Percentiles rank a stretch among this genome's conserved stretches.
phyloP scores from a whole-genome alignment of 2,797 vertebrate species.

The Thalassophryne amazonica region DNA sequence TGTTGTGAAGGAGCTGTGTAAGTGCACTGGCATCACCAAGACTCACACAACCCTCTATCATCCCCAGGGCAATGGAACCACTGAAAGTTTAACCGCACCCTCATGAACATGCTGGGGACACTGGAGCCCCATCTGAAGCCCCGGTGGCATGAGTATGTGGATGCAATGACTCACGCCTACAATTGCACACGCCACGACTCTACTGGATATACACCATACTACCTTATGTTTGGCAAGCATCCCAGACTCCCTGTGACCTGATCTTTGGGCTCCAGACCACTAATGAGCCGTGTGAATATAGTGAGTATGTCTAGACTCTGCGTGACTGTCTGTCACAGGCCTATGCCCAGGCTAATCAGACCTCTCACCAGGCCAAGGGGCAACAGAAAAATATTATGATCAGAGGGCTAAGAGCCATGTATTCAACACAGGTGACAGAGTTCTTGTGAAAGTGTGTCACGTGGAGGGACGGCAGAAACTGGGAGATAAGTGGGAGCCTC shows the following conservation, averaged over 20 bases:
- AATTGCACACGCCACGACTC: constrained; percentile 36
- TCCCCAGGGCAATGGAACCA: constrained; percentile 31
- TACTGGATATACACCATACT: constrained; percentile 29
- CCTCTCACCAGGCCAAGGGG: not conserved
- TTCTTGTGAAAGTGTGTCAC: constrained; percentile 24
- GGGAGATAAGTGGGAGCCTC: constrained; percentile 13
- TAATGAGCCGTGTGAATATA: too few relatives aligned
- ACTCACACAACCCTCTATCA: constrained; percentile 33
- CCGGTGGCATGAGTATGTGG: constrained; percentile 31
- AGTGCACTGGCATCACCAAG: constrained; percentile 22
- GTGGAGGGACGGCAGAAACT: constrained; percentile 17
- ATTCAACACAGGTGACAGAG: constrained; percentile 2
- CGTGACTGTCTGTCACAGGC: constrained; percentile 18
- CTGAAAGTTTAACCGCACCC: constrained; percentile 4
- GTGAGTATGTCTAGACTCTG: constrained; percentile 20
- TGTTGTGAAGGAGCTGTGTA: constrained; percentile 31
- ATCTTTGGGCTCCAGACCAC: not conserved
- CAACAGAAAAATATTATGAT: constrained; percentile 22
- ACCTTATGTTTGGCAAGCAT: constrained; percentile 29
- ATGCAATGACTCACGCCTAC: constrained; percentile 41
- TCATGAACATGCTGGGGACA: constrained; percentile 41
- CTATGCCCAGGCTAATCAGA: constrained; percentile 9
- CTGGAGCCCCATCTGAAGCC: constrained; percentile 29
- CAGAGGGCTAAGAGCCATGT: not conserved
- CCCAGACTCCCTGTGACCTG: constrained; percentile 19